Percentiles rank a stretch among this genome's conserved stretches.
These are phyloP conservation scores for Irena cyanogastra DNA, from an alignment of 2,113 vertebrate genomes.

Conservation along the genomic window DNA sequence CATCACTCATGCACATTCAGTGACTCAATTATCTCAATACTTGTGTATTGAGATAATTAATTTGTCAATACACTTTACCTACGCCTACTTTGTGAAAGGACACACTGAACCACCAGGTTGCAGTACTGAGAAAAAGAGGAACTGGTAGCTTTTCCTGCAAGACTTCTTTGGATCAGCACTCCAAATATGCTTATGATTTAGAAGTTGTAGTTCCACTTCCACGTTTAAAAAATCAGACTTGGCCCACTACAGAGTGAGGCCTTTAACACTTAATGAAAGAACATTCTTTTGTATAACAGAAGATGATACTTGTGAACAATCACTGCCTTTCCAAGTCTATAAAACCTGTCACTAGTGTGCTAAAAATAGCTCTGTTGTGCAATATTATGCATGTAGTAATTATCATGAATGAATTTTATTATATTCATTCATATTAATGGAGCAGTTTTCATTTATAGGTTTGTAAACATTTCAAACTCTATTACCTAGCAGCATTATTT, in stretches of 20 bases:
- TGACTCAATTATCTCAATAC: background rate
- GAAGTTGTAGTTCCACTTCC: background rate
- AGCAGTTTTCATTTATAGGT: slow-evolving; percentile 64
- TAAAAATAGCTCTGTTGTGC: slow-evolving; percentile 59
- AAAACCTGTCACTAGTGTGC: slow-evolving; percentile 45
- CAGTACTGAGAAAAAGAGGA: background rate
- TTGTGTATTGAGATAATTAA: background rate
- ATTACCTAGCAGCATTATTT: slow-evolving; percentile 64
- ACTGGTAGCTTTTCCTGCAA: background rate
- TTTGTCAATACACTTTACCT: background rate
- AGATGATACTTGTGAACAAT: slow-evolving; percentile 22
- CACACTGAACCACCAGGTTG: background rate
- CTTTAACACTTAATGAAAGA: slow-evolving; percentile 11
- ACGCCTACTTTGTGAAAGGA: background rate
- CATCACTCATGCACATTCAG: background rate
- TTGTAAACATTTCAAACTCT: slow-evolving; percentile 74
- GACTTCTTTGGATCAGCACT: background rate
- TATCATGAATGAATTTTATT: slow-evolving; percentile 66
- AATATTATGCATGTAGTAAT: slow-evolving; percentile 59
- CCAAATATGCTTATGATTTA: background rate
- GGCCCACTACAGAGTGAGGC: background rate
- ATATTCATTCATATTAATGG: slow-evolving; percentile 65
- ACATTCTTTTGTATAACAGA: background rate
- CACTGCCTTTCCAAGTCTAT: slow-evolving; percentile 29
- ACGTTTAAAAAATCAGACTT: background rate